Evolutionary conservation across 2,797 vertebrate genomes (phyloP), one percentile per base, ranked within the genome.

Genomic region (Zalophus californianus): DNA sequence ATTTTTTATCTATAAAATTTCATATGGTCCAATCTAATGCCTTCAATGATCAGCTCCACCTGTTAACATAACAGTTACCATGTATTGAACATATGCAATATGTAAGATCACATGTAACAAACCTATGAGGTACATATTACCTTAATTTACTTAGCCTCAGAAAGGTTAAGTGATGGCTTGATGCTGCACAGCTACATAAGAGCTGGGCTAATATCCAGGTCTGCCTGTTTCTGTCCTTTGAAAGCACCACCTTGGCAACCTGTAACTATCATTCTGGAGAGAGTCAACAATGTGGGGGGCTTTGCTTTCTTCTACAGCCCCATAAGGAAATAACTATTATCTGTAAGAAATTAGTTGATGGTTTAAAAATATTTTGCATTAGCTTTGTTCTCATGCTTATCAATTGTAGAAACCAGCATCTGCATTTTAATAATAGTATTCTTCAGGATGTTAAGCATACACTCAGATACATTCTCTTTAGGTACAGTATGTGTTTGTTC

Each of bases 281-380:
- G 1, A 72, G 27, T 5, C 54, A 88, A 27, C 66, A 88, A 87
- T 35, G 21, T 38, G 18, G 52, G 29, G 41, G 29, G 48, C 27
- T 27, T 73, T 92, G 77, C 11, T 97, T 27, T 3, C 27, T 96
- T 72, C 32, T 77, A 41, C 11, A 96, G 72, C 15, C 66, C 10
- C 79, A n/a, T 58, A 78, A 79, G 7, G 48, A 25, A 58, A 97
- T 77, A 97, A 79, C 48, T 29, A 84, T 94, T 77, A 60, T 95
- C 88, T 78, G 4, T 86, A 90, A 95, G 56, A 78, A 94, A 44
- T 18, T 1, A 96, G 75, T 73, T 3, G 0, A 25, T 86, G 77
- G 54, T 66, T 70, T 86, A 93, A 68, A 4, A 10, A 89, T 92
- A 41, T 95, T 97, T 97, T 95, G 29, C 70, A 90, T 93, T 95